These are phyloP conservation scores for Steatocranus sp. DNA, from an alignment of 2,797 vertebrate species.

Conservation along the genomic window DNA sequence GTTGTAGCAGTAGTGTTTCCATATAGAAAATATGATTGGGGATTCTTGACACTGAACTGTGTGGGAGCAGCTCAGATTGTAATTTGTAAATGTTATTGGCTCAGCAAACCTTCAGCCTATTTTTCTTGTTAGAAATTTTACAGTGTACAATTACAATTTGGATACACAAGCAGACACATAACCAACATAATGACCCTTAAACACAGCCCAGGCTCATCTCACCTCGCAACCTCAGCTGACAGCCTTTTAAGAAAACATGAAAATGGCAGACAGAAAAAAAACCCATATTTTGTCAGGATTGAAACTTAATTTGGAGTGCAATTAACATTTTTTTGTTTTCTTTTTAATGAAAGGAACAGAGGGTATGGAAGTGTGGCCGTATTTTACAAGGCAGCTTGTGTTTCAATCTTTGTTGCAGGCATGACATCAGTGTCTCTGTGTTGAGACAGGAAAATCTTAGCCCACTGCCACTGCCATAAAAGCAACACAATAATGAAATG, in stretches of 20 bases:
- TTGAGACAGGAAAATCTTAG: slow-evolving; percentile 71
- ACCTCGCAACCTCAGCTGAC: neutral
- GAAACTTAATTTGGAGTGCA: slow-evolving; percentile 3
- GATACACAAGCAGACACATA: neutral
- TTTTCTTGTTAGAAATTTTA: neutral
- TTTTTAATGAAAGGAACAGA: slow-evolving; percentile 7
- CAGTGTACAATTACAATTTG: neutral
- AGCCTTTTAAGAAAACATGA: neutral
- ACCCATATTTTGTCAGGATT: neutral
- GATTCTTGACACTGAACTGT: neutral
- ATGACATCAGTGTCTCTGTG: slow-evolving; percentile 71
- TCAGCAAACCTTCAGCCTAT: neutral
- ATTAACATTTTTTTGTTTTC: slow-evolving; percentile 22
- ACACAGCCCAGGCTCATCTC: neutral
- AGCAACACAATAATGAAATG: slow-evolving; percentile 73
- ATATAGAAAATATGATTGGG: neutral
- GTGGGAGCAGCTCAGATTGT: neutral
- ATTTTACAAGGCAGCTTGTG: slow-evolving; percentile 60
- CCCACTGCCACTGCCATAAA: slow-evolving; percentile 61
- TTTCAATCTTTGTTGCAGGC: slow-evolving; percentile 62
- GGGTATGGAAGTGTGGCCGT: slow-evolving; percentile 3
- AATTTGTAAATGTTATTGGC: neutral
- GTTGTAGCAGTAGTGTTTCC: neutral
- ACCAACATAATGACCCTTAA: neutral
- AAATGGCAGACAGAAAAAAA: neutral